Conservation (phyloP, 2,888 invertebrate genomes). For the Parasteatoda lunata region DNA sequence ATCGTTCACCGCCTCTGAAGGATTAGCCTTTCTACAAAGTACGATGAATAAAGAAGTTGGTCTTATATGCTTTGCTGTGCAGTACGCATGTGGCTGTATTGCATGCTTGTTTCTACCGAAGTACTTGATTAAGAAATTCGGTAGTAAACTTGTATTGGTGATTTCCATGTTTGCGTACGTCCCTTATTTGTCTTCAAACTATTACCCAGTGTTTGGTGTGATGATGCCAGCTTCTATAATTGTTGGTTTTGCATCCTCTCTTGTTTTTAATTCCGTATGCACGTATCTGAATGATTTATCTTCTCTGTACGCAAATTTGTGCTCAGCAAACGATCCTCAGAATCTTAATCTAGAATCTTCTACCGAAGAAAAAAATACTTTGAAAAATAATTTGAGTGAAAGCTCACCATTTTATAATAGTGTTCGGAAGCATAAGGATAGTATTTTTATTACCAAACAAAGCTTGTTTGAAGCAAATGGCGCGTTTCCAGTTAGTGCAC, state of each 20-base stretch:
- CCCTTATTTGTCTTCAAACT: conserved; percentile 94
- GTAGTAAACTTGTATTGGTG: conserved; percentile 96
- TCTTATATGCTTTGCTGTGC: conserved; percentile 90
- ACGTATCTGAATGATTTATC: conserved; percentile 96
- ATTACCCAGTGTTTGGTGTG: conserved; percentile 89
- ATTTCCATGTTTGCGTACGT: conserved; percentile 94
- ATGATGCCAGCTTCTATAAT: conserved; percentile 92
- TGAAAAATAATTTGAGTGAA: too few species aligned
- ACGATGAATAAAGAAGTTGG: conserved; percentile 92
- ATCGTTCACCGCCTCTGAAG: conserved; percentile 96
- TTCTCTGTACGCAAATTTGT: conserved; percentile 79
- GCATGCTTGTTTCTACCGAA: conserved; percentile 97
- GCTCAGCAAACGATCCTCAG: too few species aligned
- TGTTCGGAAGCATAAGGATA: too few species aligned
- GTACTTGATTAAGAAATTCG: conserved; percentile 91
- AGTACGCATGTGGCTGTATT: conserved; percentile 93
- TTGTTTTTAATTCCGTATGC: conserved; percentile 98
- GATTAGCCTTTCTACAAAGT: conserved; percentile 92
- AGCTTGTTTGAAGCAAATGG: too few species aligned
- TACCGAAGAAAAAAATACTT: too few species aligned
- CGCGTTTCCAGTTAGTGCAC: too few species aligned
- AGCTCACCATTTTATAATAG: too few species aligned
- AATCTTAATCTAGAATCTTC: too few species aligned
- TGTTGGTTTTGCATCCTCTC: conserved; percentile 94
- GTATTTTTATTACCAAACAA: too few species aligned